These are phyloP conservation scores for Triplophysa rosa DNA, from an alignment of 2,113 vertebrate genomes.

Conservation along the genomic window DNA sequence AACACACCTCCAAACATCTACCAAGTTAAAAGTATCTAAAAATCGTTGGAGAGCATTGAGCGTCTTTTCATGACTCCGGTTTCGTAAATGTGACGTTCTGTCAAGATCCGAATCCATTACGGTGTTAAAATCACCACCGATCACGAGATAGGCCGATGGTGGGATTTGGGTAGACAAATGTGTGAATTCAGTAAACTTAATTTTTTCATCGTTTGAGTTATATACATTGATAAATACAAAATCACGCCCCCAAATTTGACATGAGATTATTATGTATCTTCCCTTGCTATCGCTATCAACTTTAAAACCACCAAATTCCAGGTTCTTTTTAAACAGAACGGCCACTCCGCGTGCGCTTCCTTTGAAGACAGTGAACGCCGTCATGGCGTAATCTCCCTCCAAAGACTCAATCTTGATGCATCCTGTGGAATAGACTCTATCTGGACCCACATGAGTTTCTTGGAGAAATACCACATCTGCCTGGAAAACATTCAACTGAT, in stretches of 20 bases:
- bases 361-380: slow-evolving; percentile 39
- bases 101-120: slow-evolving; percentile 40
- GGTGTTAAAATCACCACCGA: slow-evolving; percentile 52
- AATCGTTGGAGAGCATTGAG: not conserved
- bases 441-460: slow-evolving; percentile 48
- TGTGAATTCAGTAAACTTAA: slow-evolving; percentile 8
- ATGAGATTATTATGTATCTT: slow-evolving; percentile 36
- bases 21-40: slow-evolving; percentile 29
- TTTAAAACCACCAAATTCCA: slow-evolving; percentile 34
- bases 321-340: slow-evolving; percentile 41
- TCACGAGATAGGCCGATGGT: not conserved
- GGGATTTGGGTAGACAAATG: not conserved
- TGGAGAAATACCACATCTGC: slow-evolving; percentile 51
- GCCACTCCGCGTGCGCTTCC: slow-evolving; percentile 45
- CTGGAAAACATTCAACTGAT: slow-evolving; percentile 25
- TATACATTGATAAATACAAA: slow-evolving; percentile 52
- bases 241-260: slow-evolving; percentile 31
- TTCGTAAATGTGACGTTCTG: slow-evolving; percentile 42
- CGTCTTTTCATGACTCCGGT: slow-evolving; percentile 33
- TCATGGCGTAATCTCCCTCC: slow-evolving; percentile 16
- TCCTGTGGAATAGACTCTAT: slow-evolving; percentile 13
- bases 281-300: slow-evolving; percentile 39
- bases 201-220: slow-evolving; percentile 43
- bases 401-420: slow-evolving; percentile 33
- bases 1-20: slow-evolving; percentile 47